Evolutionary conservation across 1,140 invertebrate genomes (phyloP), one percentile per base, ranked within the genome.

Genomic region (Brachionus plicatilis): DNA sequence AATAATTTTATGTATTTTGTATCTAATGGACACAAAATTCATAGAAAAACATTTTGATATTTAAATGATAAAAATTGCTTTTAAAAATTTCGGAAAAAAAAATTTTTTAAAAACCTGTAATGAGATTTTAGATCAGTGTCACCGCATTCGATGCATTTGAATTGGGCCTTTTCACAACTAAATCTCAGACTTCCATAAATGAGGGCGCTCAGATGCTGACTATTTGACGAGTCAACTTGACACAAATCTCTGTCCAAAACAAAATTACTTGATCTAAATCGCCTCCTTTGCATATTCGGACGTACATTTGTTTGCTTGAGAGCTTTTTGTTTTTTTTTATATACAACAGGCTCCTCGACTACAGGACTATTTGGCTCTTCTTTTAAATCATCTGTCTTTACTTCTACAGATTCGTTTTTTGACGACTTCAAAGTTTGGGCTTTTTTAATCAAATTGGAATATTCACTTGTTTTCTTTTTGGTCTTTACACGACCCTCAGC

Each of bases 311-410:
- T 65, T 65, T 82, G 53, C 60, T 82, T 82, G 3, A 82, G 24
- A 45, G 79, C 79, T 68, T 82, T 82, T 68, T 82, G 79, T 45
- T 65, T 68, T 41, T 82, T 82, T 82, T 43, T 60, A 37, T 82
- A 82, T 3, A 68, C 79, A 68, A 41, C 29, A 14, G 79, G 33
- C 9, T 76, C 45, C 7, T 29, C 20, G 9, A 37, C 17, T 1
- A n/a, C 2, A 41, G 68, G 20, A 50, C 17, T 50, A n/a, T 29
- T 47, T 9, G 33, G 17, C 14, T 43, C 33, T 17, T 75, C 70
- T 20, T 75, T 41, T n/a, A 43, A 43, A 50, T 11, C 12, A 4
- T 76, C 72, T 76, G 43, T n/a, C 27, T 50, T 50, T 50, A 14
- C 20, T 5, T 76, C 45, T 3, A 12, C 24, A 24, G 12, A 12